phyloP scores from a whole-genome alignment of 2,797 vertebrate genomes.

The Lateolabrax maculatus region DNA sequence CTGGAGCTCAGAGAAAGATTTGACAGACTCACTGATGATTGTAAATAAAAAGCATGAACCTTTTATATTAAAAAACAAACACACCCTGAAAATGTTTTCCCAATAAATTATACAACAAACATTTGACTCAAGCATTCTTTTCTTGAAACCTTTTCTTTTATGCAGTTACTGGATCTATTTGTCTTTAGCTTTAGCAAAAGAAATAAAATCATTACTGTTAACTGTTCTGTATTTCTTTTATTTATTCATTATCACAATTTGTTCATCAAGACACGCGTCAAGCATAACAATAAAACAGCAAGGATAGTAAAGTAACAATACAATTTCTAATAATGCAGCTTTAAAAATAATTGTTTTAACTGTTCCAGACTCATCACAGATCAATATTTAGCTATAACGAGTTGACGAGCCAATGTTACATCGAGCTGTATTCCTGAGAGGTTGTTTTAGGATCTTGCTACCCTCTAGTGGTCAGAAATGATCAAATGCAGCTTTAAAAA shows the following conservation, averaged over 20 bases:
- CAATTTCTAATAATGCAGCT: background rate
- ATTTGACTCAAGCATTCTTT: conserved; percentile 14
- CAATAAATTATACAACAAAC: conserved; percentile 5
- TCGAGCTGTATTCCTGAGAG: background rate
- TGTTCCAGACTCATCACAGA: background rate
- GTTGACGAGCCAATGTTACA: background rate
- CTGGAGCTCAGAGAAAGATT: background rate
- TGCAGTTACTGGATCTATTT: background rate
- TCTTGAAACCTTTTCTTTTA: conserved; percentile 10
- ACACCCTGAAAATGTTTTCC: background rate
- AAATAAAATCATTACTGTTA: background rate
- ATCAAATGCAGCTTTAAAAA: conserved; percentile 2
- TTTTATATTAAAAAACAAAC: background rate
- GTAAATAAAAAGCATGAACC: background rate
- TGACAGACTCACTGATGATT: background rate
- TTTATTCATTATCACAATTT: conserved; percentile 9
- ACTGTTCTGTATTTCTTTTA: background rate
- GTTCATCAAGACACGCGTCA: background rate
- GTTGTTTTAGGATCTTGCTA: background rate
- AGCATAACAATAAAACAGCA: background rate
- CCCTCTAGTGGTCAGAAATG: background rate
- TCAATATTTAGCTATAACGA: conserved; percentile 16
- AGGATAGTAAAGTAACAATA: background rate
- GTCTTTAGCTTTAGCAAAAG: background rate
- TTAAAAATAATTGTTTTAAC: background rate